Percentiles rank a stretch among this genome's conserved stretches.
phyloP scores from a whole-genome alignment of 2,113 vertebrate genomes.

The Guaruba guarouba region DNA sequence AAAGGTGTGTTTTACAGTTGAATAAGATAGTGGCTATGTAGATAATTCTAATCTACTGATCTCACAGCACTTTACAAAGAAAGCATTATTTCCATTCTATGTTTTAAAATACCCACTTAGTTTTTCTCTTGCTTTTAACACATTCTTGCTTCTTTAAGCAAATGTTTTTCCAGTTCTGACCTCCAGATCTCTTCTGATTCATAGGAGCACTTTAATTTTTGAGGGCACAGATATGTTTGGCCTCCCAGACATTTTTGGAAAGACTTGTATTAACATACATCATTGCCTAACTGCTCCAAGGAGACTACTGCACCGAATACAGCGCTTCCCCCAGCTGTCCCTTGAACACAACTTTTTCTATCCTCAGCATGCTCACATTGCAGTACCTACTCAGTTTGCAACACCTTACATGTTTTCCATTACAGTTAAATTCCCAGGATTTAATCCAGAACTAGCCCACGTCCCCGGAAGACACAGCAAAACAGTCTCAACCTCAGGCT shows the following conservation, averaged over 20 bases:
- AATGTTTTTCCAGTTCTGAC: background rate
- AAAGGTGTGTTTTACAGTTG: background rate
- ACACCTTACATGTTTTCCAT: background rate
- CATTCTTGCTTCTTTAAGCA: background rate
- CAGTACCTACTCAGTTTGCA: background rate
- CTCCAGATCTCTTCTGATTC: background rate
- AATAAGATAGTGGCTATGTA: background rate
- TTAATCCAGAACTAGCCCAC: background rate
- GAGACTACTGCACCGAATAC: background rate
- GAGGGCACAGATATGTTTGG: background rate
- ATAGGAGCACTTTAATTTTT: background rate
- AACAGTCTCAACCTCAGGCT: background rate
- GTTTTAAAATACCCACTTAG: background rate
- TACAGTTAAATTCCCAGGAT: background rate
- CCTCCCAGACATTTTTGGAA: background rate
- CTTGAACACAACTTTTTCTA: background rate
- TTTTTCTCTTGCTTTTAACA: background rate
- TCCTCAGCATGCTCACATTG: background rate
- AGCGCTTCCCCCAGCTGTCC: background rate
- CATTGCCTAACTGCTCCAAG: background rate
- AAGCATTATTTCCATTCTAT: background rate
- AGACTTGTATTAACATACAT: background rate
- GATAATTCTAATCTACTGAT: background rate
- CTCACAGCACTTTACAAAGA: background rate
- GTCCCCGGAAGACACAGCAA: background rate